phyloP scores from a whole-genome alignment of 2,888 invertebrate genomes.

The Cephus runcator region DNA sequence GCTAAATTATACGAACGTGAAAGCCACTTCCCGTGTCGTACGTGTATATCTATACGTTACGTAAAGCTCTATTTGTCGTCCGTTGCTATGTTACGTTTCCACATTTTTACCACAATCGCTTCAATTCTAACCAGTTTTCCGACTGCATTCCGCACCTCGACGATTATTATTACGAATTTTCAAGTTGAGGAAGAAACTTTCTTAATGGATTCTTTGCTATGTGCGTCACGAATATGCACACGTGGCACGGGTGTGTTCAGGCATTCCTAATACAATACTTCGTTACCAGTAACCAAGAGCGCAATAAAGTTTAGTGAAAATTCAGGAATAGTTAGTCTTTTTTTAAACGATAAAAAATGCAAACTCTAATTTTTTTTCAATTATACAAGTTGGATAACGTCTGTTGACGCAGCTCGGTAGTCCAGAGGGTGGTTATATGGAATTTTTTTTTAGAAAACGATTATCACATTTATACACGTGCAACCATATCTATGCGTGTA shows the following conservation, averaged over 20 bases:
- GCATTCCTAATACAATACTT: not conserved
- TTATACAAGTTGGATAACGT: not conserved
- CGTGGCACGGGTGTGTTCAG: not conserved
- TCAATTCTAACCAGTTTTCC: not conserved
- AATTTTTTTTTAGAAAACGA: not conserved
- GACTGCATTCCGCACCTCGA: not conserved
- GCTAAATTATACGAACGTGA: not conserved
- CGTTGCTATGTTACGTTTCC: not conserved
- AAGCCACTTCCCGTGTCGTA: not conserved
- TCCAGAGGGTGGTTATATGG: not conserved
- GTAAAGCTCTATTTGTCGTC: not conserved
- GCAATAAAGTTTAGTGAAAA: not conserved
- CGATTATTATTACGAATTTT: not conserved
- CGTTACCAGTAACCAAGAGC: not conserved
- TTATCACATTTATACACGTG: not conserved
- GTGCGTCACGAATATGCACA: not conserved
- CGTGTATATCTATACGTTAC: not conserved
- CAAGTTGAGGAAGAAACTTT: not conserved
- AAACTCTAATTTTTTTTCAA: not conserved
- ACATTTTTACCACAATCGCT: not conserved
- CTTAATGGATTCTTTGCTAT: not conserved
- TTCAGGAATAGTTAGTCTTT: not conserved
- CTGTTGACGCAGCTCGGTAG: not conserved
- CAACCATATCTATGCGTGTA: not conserved
- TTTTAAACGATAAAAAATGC: not conserved